Base-by-base conservation (phyloP, 2,888 invertebrate species). In the Chironomus tentans region DNA sequence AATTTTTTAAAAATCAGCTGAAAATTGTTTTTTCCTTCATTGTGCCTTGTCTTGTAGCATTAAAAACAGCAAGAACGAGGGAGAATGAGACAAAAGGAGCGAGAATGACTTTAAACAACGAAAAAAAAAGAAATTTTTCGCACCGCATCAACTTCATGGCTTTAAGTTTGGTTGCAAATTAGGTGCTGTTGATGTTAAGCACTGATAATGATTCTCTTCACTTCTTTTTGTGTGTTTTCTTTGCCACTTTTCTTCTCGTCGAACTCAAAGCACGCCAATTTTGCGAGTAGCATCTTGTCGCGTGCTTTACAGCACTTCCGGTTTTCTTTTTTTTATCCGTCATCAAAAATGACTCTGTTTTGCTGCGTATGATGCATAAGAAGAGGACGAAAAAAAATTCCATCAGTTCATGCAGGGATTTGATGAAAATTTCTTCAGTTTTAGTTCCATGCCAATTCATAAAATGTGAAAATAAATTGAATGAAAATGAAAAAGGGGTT, bases 1-100 rank as follows among this genome's bases (percentile, higher is more conserved):
- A 24, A 18, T 70, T 70, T 70, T 70, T 10, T 2, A 56, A 56
- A 72, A 72, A 72, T 72, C 72, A 72, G 72, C 72, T 72, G 72
- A 72, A 62, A 70, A 70, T 70, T 70, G 70, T 70, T 70, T 21
- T 56, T n/a, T 28, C 28, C 28, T 28, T 28, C 28, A 38, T 10
- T 38, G 38, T 38, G 38, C 38, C 38, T 38, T 38, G 38, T 38
- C 38, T 38, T 38, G 38, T 38, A 10, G 10, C 38, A 38, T 28
- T 28, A 28, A 28, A 28, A 28, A 28, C 28, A 28, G 5, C 28
- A 28, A 28, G 28, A 28, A 28, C 28, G 38, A 38, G 10, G 10
- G 38, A 38, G 38, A 38, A 38, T 38, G 38, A 38, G 38, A 38
- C 38, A 38, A 38, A 28, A 38, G 38, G 38, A 38, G 38, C 38